Evolutionary conservation across 2,888 invertebrate species (phyloP), one percentile per base, ranked within the genome.

Genomic region (Chromoteleia sp.): DNA sequence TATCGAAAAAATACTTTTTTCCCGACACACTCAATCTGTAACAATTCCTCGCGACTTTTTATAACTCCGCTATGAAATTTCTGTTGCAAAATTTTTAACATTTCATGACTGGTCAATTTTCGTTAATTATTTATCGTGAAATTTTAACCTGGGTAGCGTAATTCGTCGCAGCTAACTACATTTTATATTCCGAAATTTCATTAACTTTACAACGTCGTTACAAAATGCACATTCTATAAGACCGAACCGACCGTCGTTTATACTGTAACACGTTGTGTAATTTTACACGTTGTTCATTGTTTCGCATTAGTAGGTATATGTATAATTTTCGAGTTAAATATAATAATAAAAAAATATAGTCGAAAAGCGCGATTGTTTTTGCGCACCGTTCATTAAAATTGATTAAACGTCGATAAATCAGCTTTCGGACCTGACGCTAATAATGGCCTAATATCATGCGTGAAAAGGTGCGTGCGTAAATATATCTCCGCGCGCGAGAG

Each of bases 401-500:
- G 45, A 61, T 61, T 61, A 43, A 45, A 61, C 12, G 30, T 17
- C 45, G 48, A 65, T 50, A 65, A 65, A 65, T 48, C 63, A 65
- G 21, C n/a, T 50, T 8, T 39, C 48, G 17, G 10, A 61, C 33
- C 43, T 50, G 36, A 33, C 21, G 14, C 21, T 36, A 63, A 21
- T 50, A 50, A 63, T 36, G 50, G 21, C 36, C 61, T 30, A 45
- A 45, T 61, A 29, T 45, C 61, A 19, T 61, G 45, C 61, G 61
- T 61, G 45, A 61, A 63, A 63, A 63, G 25, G 25, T n/a, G n/a
- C n/a, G n/a, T n/a, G n/a, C n/a, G n/a, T n/a, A n/a, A n/a, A n/a
- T n/a, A n/a, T n/a, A n/a, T n/a, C n/a, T n/a, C n/a, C 8, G 14
- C 54, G 54, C 36, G 39, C 50, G 41, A 14, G 21, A 17, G 33